Evolutionary conservation across 2,113 vertebrate genomes (phyloP), one percentile per base, ranked within the genome.

Genomic region (Menura novaehollandiae): DNA sequence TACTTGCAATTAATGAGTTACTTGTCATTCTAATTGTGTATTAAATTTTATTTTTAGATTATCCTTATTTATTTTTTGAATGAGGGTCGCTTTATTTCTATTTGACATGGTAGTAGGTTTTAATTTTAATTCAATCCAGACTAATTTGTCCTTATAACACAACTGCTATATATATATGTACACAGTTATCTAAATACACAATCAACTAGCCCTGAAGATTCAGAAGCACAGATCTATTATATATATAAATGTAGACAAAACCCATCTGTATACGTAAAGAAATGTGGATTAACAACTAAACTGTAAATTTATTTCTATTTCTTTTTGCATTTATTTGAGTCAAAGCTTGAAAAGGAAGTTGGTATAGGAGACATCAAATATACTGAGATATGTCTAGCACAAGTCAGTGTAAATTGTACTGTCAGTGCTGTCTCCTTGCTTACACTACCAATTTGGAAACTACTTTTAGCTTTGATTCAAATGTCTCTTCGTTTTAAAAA

Each of bases 401-500:
- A 9, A 7, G 20, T 21, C 33, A 13, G 0, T 4, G 2, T 28
- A 55, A 82, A 82, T 56, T 64, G n/a, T 47, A 21, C 13, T 72
- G 11, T 55, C 79, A 93, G 28, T 15, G 32, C 44, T 20, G 11
- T 24, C 35, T 77, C 37, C 53, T 72, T 68, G 49, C 60, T 85
- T 55, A 52, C 67, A 87, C 46, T 71, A 41, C 44, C 35, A 58
- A 44, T 49, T 49, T 71, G 17, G 67, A 66, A 53, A 18, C 68
- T 17, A 71, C 53, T 95, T 94, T 64, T 15, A 78, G 63, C 74
- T 95, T 77, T 60, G 55, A 89, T 37, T 88, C 66, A 68, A 66
- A 78, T 59, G 8, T 21, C 78, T 94, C 47, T 30, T 93, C 76
- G 41, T 67, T 94, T 76, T 23, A 66, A 94, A 80, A 95, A 92